These are phyloP conservation scores for Leucosticte australis DNA, from an alignment of 2,113 vertebrate species.

Conservation along the genomic window DNA sequence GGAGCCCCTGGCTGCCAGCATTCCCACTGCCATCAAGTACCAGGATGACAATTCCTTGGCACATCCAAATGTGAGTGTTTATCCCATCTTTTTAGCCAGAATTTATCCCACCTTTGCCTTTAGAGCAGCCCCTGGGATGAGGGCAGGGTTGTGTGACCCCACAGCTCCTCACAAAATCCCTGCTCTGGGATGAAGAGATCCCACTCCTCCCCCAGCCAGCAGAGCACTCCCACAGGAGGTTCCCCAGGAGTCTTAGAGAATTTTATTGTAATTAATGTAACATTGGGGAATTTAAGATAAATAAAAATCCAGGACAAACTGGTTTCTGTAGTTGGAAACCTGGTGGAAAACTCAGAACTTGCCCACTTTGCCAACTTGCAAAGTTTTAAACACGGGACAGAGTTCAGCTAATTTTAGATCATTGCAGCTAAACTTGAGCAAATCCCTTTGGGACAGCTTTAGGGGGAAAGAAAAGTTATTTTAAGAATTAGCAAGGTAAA, in stretches of 20 bases:
- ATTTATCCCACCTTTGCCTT: not conserved
- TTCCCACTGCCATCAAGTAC: slow-evolving; percentile 90
- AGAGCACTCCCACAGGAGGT: not conserved
- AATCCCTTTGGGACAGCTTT: not conserved
- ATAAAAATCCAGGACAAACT: not conserved
- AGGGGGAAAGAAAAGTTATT: not conserved
- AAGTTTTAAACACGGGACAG: not conserved
- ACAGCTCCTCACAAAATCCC: not conserved
- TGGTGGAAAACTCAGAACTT: not conserved
- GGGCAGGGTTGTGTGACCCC: not conserved
- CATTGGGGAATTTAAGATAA: not conserved
- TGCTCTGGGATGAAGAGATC: not conserved
- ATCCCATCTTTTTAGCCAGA: accelerated
- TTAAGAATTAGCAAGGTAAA: not conserved
- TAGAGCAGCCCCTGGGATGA: too few relatives aligned
- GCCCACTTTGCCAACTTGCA: not conserved
- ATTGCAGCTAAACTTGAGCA: not conserved
- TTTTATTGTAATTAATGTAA: not conserved
- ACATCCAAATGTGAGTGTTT: slow-evolving; percentile 86
- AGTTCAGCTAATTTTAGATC: not conserved
- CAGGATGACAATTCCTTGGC: slow-evolving; percentile 89
- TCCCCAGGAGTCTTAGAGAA: not conserved
- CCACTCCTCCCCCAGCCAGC: not conserved
- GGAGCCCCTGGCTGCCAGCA: slow-evolving; percentile 66
- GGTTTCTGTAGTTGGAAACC: not conserved